These are phyloP conservation scores for Cataglyphis cursor DNA, from an alignment of 2,888 invertebrate genomes.

Conservation along the genomic window DNA sequence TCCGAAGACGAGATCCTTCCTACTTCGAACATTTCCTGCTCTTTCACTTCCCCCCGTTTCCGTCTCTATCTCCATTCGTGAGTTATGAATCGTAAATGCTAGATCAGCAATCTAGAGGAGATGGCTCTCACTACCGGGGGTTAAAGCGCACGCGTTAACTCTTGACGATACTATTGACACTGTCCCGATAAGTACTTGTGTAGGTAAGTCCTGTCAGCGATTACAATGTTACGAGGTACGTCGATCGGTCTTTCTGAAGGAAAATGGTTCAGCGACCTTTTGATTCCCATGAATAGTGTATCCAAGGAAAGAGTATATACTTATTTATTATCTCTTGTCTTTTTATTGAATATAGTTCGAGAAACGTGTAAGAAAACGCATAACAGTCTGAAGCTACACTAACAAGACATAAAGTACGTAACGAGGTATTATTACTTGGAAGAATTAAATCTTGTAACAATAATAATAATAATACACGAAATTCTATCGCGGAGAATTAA, in stretches of 20 bases:
- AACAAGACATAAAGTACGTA: conserved; percentile 33
- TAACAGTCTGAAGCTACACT: background rate
- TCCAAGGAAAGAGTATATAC: background rate
- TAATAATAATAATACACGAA: background rate
- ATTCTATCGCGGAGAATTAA: background rate
- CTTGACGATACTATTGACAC: conserved; percentile 75
- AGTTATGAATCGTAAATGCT: conserved; percentile 86
- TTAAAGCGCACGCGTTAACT: conserved; percentile 73
- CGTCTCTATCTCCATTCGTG: conserved; percentile 72
- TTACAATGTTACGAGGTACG: conserved; percentile 36
- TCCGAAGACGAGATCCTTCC: conserved; percentile 73
- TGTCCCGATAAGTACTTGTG: conserved; percentile 52
- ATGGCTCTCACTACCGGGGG: conserved; percentile 61
- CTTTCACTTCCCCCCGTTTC: conserved; percentile 61
- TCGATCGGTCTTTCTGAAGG: conserved; percentile 39
- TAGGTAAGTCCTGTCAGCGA: conserved; percentile 56
- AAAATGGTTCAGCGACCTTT: conserved; percentile 28
- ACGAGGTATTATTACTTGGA: background rate
- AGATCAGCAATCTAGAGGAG: conserved; percentile 81
- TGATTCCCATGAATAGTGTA: conserved; percentile 8
- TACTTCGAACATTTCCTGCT: conserved; percentile 21
- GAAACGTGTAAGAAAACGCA: background rate
- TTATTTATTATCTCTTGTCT: background rate
- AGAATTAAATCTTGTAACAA: background rate
- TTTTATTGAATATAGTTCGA: conserved; percentile 1